A percentile compares a stretch with the other conserved stretches of the same genome.
phyloP scores from a whole-genome alignment of 92 coral and sea anemone species.

The Bergia sp. region DNA sequence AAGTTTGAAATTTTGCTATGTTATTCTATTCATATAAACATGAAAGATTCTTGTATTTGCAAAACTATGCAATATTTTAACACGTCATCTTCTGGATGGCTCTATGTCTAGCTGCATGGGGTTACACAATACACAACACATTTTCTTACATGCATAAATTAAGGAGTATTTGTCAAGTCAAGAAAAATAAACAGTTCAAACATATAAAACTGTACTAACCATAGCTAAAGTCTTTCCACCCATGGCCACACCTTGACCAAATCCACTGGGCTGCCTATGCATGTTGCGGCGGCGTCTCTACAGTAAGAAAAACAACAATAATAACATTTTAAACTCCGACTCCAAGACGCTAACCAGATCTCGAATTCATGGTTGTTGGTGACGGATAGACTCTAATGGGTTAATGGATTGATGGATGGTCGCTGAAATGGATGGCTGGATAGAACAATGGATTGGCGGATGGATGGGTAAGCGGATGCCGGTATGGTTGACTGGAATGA shows the following conservation, averaged over 20 bases:
- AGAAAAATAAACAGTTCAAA: neutral
- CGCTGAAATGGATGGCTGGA: too few relatives aligned
- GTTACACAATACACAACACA: neutral
- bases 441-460: too few relatives aligned
- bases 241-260: conserved; percentile 91
- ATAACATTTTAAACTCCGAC: neutral
- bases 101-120: neutral
- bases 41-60: too few relatives aligned
- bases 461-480: too few relatives aligned
- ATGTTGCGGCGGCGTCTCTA: conserved; percentile 91
- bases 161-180: neutral
- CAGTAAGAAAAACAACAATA: neutral
- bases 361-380: neutral
- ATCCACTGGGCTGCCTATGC: conserved; percentile 84
- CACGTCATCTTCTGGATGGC: too few relatives aligned
- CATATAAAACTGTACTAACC: conserved; percentile 61
- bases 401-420: too few relatives aligned
- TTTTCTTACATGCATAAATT: neutral
- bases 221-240: conserved; percentile 94
- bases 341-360: neutral
- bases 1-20: too few relatives aligned
- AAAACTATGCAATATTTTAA: too few relatives aligned
- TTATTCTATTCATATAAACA: too few relatives aligned
- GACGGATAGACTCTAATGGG: neutral
- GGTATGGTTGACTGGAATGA: too few relatives aligned